Evolutionary conservation across 2,888 invertebrate species (phyloP), one percentile per base, ranked within the genome.

Genomic region (Acanthosepion esculentum): DNA sequence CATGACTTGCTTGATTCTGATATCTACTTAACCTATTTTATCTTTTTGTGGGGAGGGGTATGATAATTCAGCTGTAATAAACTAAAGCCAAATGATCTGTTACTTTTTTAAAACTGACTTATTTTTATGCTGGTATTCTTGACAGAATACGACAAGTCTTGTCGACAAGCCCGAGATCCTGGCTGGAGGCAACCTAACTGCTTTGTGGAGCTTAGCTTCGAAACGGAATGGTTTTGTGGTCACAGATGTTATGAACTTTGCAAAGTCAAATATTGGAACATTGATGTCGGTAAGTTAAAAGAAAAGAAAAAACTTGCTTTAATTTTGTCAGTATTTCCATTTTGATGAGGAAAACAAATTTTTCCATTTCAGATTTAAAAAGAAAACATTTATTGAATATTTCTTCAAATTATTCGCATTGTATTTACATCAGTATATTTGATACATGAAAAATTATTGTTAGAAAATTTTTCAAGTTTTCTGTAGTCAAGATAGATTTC

Each of bases 211-310:
- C 78, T 95, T 96, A 33, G 95, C 97, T 41, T 96, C 96, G 41
- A 95, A 96, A 59, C 96, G 96, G 15, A 95, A 96, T 94, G 96
- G 96, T 26, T 96, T 97, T 94, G 96, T 97, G 95, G 94, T 97
- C 64, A 95, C 96, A 23, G 96, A 96, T 93, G 95, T 97, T 53
- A 95, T 97, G 95, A 98, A 98, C 94, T 99, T 99, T 98, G 98
- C 98, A 33, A 98, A 98, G 97, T 99, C 99, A 96, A 99, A 99
- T 97, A 98, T 99, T 94, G 99, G 99, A 94, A 99, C 98, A 0
- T 98, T 99, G 94, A 98, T 98, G 97, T 99, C 99, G 7, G 98
- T 98, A 95, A 96, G 97, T 96, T n/a, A 20, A 48, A 53, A 59
- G 50, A 6, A 41, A 41, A 41, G 2, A 29, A 78, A n/a, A n/a